Conservation (phyloP, 1,140 invertebrate genomes). For the Dysdera silvatica region DNA sequence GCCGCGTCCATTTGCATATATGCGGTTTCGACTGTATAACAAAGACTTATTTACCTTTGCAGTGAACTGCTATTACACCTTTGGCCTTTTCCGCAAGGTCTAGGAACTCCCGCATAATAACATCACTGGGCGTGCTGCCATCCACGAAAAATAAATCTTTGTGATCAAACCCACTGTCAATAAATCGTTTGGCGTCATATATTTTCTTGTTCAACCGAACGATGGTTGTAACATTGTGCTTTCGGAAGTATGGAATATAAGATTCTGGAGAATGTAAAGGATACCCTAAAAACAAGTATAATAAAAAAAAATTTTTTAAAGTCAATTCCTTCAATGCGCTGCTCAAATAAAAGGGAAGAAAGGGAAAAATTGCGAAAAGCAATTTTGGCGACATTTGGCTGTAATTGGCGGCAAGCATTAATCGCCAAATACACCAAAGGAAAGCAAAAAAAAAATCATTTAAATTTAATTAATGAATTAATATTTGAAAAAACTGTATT, state of each 20-base stretch:
- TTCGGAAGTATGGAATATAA: slow-evolving; percentile 90
- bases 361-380: too few relatives aligned
- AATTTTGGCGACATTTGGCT: too few relatives aligned
- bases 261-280: slow-evolving; percentile 89
- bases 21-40: too few relatives aligned
- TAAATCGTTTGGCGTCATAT: slow-evolving; percentile 86
- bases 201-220: slow-evolving; percentile 90
- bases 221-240: slow-evolving; percentile 86
- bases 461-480: neutral
- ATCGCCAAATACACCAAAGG: too few relatives aligned
- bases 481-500: too few relatives aligned
- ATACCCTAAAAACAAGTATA: slow-evolving; percentile 58
- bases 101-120: slow-evolving; percentile 84
- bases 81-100: slow-evolving; percentile 75
- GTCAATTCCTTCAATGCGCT: too few relatives aligned
- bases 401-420: too few relatives aligned
- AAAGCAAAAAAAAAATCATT: neutral
- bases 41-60: slow-evolving; percentile 63
- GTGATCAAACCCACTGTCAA: slow-evolving; percentile 87
- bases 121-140: slow-evolving; percentile 85
- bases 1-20: too few relatives aligned
- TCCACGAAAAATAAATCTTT: slow-evolving; percentile 95
- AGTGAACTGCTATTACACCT: slow-evolving; percentile 94
- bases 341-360: too few relatives aligned
- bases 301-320: neutral